Evolutionary conservation across 2,113 vertebrate genomes (phyloP), one percentile per base, ranked within the genome.

Genomic region (Gorilla gorilla): DNA sequence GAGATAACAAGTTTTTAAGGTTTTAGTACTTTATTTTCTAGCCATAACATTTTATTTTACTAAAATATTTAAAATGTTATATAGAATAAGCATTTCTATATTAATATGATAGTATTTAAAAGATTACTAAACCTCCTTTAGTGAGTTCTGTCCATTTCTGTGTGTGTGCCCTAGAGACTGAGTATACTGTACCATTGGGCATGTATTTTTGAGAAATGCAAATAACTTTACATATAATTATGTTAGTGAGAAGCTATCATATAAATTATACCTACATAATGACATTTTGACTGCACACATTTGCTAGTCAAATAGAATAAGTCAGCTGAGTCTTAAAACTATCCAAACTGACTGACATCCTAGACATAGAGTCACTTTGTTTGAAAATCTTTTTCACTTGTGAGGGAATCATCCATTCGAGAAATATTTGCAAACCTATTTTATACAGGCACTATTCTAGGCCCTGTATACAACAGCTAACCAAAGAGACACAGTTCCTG

Each of bases 271-370:
- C 64, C 38, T 81, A 75, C 25, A 64, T 68, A 61, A 48, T 80
- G 70, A 73, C 22, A 59, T 83, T 93, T 79, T 59, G 59, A 89
- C 48, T 94, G 27, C 43, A 80, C 35, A 25, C 13, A 25, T 89
- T 94, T 96, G 43, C 35, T 78, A 89, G 70, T 88, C 20, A 96
- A 96, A 95, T 97, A 93, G 94, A 82, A 43, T 93, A 52, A 95
- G 50, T 73, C 38, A 83, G 5, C 0, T 83, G 52, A 82, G 38
- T 88, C 59, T 90, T 87, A 68, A 80, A 96, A 94, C 48, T 84
- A 92, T 61, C 35, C 5, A 55, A 87, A 89, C 27, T 85, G 52
- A 64, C 72, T 83, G 48, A 89, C n/a, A 40, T 30, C 13, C 43
- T 80, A 75, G 75, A 90, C 27, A 48, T 27, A 73, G 35, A 85